Base-by-base conservation (phyloP, 92 coral and sea anemone genomes). In the Anthopleura xanthogrammica region DNA sequence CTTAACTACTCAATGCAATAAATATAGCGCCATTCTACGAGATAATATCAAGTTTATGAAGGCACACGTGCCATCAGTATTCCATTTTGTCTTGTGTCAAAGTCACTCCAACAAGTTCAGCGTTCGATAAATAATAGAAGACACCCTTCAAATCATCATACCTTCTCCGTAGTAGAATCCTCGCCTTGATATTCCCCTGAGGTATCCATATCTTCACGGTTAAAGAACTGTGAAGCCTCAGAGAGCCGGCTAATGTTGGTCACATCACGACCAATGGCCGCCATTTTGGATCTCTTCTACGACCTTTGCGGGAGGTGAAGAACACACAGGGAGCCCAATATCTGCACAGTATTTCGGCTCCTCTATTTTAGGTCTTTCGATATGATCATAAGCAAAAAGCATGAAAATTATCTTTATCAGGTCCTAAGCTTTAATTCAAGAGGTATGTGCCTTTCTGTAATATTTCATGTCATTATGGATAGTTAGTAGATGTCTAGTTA, bases 121-220 rank as follows among this genome's bases (percentile, higher is more conserved):
- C 16, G 41, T 13, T n/a, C 43, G 17, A 68, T 23, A 29, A 23
- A 5, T 29, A n/a, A 62, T 17, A 48, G 16, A 2, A 76, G 20
- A 76, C 79, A 76, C 39, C 60, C 23, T 76, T 29, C 29, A 68
- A 68, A 68, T 29, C 4, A 60, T 60, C 77, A 41, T 74, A 97
- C 99, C 97, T 95, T 97, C 76, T 94, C 99, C 40, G 97, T 88
- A 1, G 99, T 97, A 2, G 97, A 92, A 75, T 93, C 95, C 64
- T 92, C 97, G 66, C 93, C 88, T 23, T 86, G 12, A 66, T 83
- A 82, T 48, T 94, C 98, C 52, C 89, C 97, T 40, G 92, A 41
- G 22, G 91, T 88, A 50, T 82, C 95, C 85, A 83, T 78, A 71
- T 94, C 97, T 73, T 92, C 99, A 41, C 86, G 86, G 72, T 85